These are phyloP conservation scores for Arenaria interpres DNA, from an alignment of 2,113 vertebrate species.

Conservation along the genomic window DNA sequence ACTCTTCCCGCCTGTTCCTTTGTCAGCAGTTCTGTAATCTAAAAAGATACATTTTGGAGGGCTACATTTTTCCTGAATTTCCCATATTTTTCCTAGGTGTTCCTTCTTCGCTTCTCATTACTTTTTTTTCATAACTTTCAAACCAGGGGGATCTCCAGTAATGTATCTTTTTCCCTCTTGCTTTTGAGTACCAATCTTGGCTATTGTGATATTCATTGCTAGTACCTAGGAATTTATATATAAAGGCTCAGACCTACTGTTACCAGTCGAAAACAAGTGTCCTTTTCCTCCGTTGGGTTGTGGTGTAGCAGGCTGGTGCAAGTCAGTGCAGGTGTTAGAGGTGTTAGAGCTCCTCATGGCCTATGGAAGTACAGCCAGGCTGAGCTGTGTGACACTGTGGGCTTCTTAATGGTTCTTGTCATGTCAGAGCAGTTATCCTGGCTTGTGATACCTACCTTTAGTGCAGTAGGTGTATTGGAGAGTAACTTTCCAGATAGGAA, in stretches of 20 bases:
- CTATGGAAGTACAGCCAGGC: background rate
- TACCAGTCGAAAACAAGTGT: background rate
- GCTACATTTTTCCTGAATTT: background rate
- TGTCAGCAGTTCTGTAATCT: background rate
- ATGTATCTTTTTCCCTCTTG: background rate
- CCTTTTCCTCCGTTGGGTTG: background rate
- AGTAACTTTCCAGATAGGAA: background rate
- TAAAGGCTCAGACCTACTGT: background rate
- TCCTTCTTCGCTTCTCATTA: background rate
- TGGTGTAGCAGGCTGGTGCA: background rate
- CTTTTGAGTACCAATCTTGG: rapidly evolving
- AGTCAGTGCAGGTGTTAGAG: background rate
- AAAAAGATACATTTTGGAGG: background rate
- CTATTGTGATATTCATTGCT: background rate
- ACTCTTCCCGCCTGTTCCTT: background rate
- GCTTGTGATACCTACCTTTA: background rate
- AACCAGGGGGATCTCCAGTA: background rate
- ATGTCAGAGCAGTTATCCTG: background rate
- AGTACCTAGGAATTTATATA: background rate
- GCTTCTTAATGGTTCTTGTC: background rate
- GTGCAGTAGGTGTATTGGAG: background rate
- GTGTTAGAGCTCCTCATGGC: background rate
- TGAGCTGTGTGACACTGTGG: background rate
- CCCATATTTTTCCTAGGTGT: background rate
- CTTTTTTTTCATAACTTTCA: background rate